phyloP scores from a whole-genome alignment of 2,797 vertebrate genomes.

The Anguilla obscura region DNA sequence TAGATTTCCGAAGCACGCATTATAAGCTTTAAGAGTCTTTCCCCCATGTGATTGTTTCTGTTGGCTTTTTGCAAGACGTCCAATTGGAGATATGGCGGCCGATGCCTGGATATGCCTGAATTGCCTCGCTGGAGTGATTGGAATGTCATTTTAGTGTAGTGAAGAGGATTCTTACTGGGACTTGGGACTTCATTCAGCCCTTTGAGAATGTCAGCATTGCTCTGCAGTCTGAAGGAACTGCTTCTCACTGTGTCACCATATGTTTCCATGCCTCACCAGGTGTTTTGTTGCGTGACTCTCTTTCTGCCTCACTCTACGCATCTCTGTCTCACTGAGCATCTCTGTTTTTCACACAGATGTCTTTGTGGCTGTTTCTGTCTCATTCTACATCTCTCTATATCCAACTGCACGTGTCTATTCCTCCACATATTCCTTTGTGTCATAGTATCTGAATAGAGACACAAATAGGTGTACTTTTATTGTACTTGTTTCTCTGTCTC shows the following conservation, averaged over 20 bases:
- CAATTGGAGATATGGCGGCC: background rate
- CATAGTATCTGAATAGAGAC: background rate
- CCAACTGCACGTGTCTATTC: background rate
- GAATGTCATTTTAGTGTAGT: background rate
- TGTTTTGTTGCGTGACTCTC: background rate
- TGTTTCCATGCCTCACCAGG: background rate
- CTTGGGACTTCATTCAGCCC: background rate
- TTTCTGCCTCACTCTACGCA: background rate
- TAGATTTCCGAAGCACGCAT: slow-evolving; percentile 6
- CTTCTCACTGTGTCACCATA: background rate
- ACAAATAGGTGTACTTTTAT: background rate
- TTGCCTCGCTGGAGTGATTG: background rate
- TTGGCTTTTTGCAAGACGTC: background rate
- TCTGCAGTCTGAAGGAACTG: background rate
- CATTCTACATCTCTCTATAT: background rate
- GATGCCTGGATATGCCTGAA: background rate
- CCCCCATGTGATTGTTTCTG: background rate
- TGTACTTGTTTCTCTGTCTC: background rate
- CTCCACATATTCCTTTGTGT: background rate
- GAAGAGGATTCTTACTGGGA: background rate
- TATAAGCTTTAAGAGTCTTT: slow-evolving; percentile 14
- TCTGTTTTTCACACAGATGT: background rate
- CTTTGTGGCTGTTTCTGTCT: background rate
- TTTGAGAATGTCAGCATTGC: background rate
- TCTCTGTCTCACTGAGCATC: background rate